A percentile compares a stretch with the other conserved stretches of the same genome.
phyloP scores from a whole-genome alignment of 2,888 invertebrate genomes.

The Andrena camellia region DNA sequence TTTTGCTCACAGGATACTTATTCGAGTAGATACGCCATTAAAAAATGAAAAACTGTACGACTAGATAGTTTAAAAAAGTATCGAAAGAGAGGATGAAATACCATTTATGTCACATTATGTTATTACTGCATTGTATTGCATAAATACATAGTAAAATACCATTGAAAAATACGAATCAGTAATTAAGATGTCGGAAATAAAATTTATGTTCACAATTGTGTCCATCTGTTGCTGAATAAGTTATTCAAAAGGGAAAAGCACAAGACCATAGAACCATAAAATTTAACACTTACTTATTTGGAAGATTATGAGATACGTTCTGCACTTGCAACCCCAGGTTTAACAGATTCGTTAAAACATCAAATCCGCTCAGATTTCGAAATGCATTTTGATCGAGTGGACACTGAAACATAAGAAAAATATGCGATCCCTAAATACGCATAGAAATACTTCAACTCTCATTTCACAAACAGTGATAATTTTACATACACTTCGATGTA shows the following conservation, averaged over 20 bases:
- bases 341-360: conserved; percentile 89
- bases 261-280: not conserved
- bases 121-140: no score
- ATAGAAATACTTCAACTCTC: not conserved
- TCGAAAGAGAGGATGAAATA: no score
- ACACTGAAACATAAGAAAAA: conserved; percentile 79
- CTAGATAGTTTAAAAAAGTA: no score
- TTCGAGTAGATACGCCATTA: no score
- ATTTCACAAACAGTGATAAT: not conserved
- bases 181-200: not conserved
- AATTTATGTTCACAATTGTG: not conserved
- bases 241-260: not conserved
- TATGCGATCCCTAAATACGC: conserved; percentile 19
- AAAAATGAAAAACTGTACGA: no score
- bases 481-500: conserved; percentile 6
- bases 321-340: conserved; percentile 88
- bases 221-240: not conserved
- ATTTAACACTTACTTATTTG: conserved; percentile 87
- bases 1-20: no score
- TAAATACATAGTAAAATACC: no score
- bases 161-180: no score
- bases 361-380: conserved; percentile 87
- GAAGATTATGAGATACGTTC: conserved; percentile 86
- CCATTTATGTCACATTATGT: no score
- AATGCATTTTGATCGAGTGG: conserved; percentile 86